A percentile compares a stretch with the other conserved stretches of the same genome.
Conservation (phyloP, 2,888 invertebrate genomes). For the Pachymerium ferrugineum region DNA sequence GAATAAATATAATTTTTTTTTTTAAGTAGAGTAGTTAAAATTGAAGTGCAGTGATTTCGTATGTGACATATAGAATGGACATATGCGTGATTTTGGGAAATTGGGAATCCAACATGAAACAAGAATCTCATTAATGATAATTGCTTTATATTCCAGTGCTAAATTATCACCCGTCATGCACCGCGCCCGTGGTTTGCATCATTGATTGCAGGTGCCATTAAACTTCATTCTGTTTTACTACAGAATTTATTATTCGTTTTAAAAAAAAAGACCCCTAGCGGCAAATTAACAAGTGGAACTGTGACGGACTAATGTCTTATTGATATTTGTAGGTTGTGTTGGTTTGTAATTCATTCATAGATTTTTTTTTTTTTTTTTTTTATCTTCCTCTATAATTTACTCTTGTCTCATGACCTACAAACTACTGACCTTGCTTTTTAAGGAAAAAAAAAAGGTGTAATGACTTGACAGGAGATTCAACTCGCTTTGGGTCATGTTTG, state of each 20-base stretch:
- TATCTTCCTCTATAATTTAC: background rate
- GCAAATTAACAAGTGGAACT: background rate
- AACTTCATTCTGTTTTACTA: background rate
- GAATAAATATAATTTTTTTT: too few relatives aligned
- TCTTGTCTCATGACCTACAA: slow-evolving; percentile 9
- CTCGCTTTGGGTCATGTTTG: background rate
- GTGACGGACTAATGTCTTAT: background rate
- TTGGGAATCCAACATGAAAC: slow-evolving; percentile 1
- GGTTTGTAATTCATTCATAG: background rate
- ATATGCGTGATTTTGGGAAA: slow-evolving; percentile 1
- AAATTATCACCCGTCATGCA: slow-evolving; percentile 8
- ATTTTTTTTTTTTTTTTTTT: background rate
- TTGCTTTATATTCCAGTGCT: slow-evolving; percentile 12
- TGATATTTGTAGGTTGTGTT: background rate
- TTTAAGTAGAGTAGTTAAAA: too few relatives aligned
- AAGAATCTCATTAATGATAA: slow-evolving; percentile 21
- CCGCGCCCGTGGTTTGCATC: slow-evolving; percentile 6
- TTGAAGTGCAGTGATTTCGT: background rate
- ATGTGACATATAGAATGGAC: background rate
- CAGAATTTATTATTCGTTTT: background rate
- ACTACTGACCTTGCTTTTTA: slow-evolving; percentile 10
- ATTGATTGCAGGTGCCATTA: slow-evolving; percentile 18
- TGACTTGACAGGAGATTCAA: slow-evolving; percentile 4
- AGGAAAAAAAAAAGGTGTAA: slow-evolving; percentile 12
- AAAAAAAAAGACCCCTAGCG: background rate